A percentile compares a stretch with the other conserved stretches of the same genome.
These are phyloP conservation scores for Rhodophaea formosa DNA, from an alignment of 2,888 invertebrate genomes.

Conservation along the genomic window DNA sequence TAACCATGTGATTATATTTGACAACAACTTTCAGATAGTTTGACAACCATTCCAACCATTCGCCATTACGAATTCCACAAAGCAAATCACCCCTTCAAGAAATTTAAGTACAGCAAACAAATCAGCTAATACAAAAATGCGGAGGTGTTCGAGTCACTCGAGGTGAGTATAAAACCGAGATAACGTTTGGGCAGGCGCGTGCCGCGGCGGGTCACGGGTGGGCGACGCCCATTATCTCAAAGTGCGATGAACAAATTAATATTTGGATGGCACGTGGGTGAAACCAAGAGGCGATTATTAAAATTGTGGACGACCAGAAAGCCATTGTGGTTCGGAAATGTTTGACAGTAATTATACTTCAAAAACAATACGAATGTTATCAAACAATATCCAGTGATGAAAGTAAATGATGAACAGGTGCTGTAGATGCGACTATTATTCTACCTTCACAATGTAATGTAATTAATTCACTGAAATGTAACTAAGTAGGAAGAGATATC, in stretches of 20 bases:
- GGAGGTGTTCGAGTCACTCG: conserved; percentile 2
- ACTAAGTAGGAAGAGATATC: neutral
- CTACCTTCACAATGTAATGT: neutral
- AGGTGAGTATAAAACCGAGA: conserved; percentile 1
- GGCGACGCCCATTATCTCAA: conserved; percentile 30
- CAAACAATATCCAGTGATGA: neutral
- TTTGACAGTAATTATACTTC: neutral
- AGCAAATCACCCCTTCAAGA: too few species aligned
- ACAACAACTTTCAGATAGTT: too few species aligned
- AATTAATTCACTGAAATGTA: neutral
- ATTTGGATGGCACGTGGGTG: conserved; percentile 24
- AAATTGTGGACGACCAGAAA: neutral
- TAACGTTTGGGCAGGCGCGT: conserved; percentile 28
- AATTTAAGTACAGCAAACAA: conserved; percentile 12
- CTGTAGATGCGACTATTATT: neutral
- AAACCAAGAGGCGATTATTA: neutral
- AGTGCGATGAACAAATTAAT: conserved; percentile 30
- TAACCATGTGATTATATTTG: too few species aligned
- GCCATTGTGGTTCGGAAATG: neutral
- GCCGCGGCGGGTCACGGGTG: conserved; percentile 28
- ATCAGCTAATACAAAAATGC: conserved; percentile 5
- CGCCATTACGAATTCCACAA: too few species aligned
- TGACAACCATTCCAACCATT: too few species aligned
- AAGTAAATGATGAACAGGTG: neutral
- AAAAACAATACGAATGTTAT: neutral